A percentile compares a stretch with the other conserved stretches of the same genome.
These are phyloP conservation scores for Plagodis dolabraria DNA, from an alignment of 2,888 invertebrate genomes.

Conservation along the genomic window DNA sequence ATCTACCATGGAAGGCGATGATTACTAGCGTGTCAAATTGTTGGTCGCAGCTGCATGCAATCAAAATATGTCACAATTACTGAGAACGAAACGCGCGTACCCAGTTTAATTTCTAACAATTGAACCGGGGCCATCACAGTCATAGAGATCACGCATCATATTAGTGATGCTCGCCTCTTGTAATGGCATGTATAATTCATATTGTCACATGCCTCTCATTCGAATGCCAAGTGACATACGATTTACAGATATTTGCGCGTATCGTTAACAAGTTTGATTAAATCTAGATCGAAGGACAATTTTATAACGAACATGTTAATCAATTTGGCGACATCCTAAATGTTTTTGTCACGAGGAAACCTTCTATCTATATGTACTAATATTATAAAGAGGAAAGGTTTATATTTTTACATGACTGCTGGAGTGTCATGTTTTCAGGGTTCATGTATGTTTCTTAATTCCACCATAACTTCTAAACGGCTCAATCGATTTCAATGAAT, in stretches of 20 bases:
- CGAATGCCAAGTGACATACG: constrained; percentile 18
- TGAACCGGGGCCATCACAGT: constrained; percentile 47
- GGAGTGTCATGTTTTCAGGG: no score
- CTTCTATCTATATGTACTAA: no score
- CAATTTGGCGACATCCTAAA: constrained; percentile 18
- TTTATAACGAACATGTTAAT: constrained; percentile 7
- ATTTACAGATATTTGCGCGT: constrained; percentile 27
- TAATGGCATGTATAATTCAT: constrained; percentile 9
- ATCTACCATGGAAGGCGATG: background rate
- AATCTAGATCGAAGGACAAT: constrained; percentile 16
- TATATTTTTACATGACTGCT: no score
- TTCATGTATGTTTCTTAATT: no score
- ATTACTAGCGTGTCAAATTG: background rate
- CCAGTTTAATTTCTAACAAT: constrained; percentile 69
- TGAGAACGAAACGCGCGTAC: constrained; percentile 59
- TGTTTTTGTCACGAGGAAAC: constrained; percentile 8
- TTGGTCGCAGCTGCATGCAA: constrained; percentile 34
- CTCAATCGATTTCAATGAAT: no score
- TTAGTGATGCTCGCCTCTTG: constrained; percentile 3
- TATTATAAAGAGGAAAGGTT: no score
- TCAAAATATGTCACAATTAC: constrained; percentile 42
- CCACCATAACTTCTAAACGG: no score
- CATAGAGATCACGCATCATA: constrained; percentile 26
- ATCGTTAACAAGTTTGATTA: constrained; percentile 25
- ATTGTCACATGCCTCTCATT: constrained; percentile 27